Percentiles rank a stretch among this genome's conserved stretches.
Evolutionary conservation across 2,797 vertebrate species (phyloP).

Genomic region (Vespertilio murinus): DNA sequence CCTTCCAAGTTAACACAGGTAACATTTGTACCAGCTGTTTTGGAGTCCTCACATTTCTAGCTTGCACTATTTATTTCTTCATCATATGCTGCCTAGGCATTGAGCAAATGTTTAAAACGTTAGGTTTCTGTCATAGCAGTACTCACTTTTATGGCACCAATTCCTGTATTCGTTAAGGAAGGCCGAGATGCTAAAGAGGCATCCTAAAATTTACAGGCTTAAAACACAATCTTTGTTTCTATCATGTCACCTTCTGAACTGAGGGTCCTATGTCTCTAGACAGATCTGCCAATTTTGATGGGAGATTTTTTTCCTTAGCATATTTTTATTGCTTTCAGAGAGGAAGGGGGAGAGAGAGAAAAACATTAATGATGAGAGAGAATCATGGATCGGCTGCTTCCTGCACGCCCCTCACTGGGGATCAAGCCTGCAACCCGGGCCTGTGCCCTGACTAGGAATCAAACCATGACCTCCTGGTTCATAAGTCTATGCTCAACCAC

Average conservation of each 20-base stretch:
- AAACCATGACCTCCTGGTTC: too few species aligned
- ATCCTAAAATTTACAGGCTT: not conserved
- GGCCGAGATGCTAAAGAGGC: not conserved
- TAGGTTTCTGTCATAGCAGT: slow-evolving; percentile 13
- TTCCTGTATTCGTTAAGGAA: not conserved
- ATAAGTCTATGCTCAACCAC: too few species aligned
- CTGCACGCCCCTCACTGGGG: too few species aligned
- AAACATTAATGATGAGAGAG: too few species aligned
- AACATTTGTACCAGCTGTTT: not conserved
- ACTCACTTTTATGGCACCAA: not conserved
- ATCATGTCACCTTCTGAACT: slow-evolving; percentile 13
- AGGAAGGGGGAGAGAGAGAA: too few species aligned
- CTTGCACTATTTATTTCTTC: slow-evolving; percentile 12
- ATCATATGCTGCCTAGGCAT: not conserved
- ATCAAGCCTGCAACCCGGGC: too few species aligned
- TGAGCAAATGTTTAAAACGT: slow-evolving; percentile 1
- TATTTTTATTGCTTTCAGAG: too few species aligned
- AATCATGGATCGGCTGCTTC: too few species aligned
- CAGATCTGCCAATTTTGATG: not conserved
- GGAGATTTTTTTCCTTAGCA: not conserved
- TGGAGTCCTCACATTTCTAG: not conserved
- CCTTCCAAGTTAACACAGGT: slow-evolving; percentile 6
- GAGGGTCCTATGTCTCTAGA: not conserved
- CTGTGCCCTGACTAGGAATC: too few species aligned
- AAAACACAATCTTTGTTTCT: slow-evolving; percentile 22